phyloP scores from a whole-genome alignment of 2,797 vertebrate species.

The Oreochromis grahami region DNA sequence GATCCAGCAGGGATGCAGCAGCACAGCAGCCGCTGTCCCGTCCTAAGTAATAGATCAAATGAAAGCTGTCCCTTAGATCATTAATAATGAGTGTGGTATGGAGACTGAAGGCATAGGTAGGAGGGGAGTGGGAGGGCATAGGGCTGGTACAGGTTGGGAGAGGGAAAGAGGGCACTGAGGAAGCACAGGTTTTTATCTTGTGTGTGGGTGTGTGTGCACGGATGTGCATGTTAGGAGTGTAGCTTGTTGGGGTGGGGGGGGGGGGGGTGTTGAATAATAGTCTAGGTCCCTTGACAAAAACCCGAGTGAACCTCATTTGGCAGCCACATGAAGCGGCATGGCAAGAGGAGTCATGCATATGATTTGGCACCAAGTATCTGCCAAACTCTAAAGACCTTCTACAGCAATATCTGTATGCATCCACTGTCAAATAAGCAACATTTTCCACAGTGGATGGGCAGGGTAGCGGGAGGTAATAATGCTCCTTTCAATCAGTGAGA shows the following conservation, averaged over 20 bases:
- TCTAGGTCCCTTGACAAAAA: slow-evolving; percentile 61
- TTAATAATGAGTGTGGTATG: slow-evolving; percentile 77
- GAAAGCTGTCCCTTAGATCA: slow-evolving; percentile 79
- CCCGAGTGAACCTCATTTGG: slow-evolving; percentile 62
- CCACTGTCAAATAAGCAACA: slow-evolving; percentile 51
- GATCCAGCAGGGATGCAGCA: slow-evolving; percentile 74
- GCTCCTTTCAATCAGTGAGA: slow-evolving; percentile 33
- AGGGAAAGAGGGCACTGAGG: slow-evolving; percentile 32
- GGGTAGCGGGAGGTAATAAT: slow-evolving; percentile 49
- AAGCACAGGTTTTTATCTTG: slow-evolving; percentile 29
- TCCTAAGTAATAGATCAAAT: slow-evolving; percentile 82
- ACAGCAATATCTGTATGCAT: slow-evolving; percentile 52
- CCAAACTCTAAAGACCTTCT: slow-evolving; percentile 54
- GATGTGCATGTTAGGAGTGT: not conserved
- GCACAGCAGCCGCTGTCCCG: slow-evolving; percentile 69
- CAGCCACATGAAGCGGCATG: slow-evolving; percentile 68
- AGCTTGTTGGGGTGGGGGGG: not conserved
- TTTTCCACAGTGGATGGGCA: slow-evolving; percentile 37
- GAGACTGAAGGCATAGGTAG: slow-evolving; percentile 52
- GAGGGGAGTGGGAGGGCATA: slow-evolving; percentile 46
- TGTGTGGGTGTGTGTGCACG: not conserved
- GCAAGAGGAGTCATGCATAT: slow-evolving; percentile 71
- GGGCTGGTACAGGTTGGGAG: slow-evolving; percentile 58
- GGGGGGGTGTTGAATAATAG: slow-evolving; percentile 18
- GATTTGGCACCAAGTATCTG: slow-evolving; percentile 61